Conservation (phyloP, 2,113 vertebrate species). For the Corythoichthys intestinalis region DNA sequence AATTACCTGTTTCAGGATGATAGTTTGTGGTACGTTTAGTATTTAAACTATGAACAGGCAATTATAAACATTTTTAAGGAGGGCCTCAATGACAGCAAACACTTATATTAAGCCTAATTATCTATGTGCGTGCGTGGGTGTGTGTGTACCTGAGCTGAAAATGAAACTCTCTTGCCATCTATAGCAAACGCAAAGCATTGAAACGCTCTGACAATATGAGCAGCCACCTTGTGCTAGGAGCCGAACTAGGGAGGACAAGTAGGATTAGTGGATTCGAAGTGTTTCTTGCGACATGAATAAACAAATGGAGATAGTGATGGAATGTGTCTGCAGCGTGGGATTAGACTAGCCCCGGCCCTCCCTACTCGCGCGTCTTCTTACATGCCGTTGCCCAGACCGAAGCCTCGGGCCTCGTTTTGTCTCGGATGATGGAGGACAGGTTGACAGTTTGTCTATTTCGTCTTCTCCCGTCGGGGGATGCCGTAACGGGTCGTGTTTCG, state of each 20-base stretch:
- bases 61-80: neutral
- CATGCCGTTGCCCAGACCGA: constrained; percentile 46
- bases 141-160: neutral
- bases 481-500: neutral
- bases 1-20: too few relatives aligned
- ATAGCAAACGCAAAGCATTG: constrained; percentile 3
- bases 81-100: neutral
- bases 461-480: neutral
- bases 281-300: constrained; percentile 56
- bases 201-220: constrained; percentile 8
- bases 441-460: constrained; percentile 5
- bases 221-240: neutral
- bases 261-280: constrained; percentile 60
- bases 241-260: constrained; percentile 36
- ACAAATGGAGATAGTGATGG: constrained; percentile 57
- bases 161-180: neutral
- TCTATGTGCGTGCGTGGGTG: too few relatives aligned
- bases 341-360: constrained; percentile 30
- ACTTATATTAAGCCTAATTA: neutral
- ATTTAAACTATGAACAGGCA: too few relatives aligned
- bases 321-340: constrained; percentile 56
- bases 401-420: constrained; percentile 41
- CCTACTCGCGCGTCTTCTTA: constrained; percentile 22
- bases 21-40: too few relatives aligned
- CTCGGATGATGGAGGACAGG: constrained; percentile 21